Percentiles rank a stretch among this genome's conserved stretches.
phyloP scores from a whole-genome alignment of 2,797 vertebrate species.

The Cheirogaleus major region DNA sequence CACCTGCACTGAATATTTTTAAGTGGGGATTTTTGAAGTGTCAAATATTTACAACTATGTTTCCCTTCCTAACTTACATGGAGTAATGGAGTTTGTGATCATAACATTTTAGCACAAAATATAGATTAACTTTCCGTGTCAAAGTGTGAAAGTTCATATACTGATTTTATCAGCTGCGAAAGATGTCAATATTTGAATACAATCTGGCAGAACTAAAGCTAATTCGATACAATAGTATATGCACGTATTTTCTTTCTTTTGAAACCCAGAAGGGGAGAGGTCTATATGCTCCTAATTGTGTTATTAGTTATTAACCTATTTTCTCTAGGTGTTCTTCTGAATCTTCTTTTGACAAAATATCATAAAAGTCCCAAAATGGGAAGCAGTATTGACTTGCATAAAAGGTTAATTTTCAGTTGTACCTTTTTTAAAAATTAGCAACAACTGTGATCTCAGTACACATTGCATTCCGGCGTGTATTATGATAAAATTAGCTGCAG shows the following conservation, averaged over 20 bases:
- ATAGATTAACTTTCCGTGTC: slow-evolving; percentile 23
- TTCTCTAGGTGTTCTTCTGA: not conserved
- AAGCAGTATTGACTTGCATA: not conserved
- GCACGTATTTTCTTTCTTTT: not conserved
- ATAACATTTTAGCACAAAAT: not conserved
- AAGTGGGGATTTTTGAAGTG: slow-evolving; percentile 47
- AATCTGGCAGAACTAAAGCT: not conserved
- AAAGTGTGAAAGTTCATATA: slow-evolving; percentile 34
- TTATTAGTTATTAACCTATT: not conserved
- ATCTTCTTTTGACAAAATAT: not conserved
- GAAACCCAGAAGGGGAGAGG: not conserved
- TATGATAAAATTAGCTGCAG: not conserved
- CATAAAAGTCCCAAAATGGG: not conserved
- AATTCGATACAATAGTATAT: not conserved
- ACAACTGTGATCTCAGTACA: not conserved
- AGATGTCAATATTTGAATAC: not conserved
- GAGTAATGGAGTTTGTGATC: not conserved
- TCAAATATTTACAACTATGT: not conserved
- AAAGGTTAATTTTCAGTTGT: not conserved
- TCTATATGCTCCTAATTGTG: not conserved
- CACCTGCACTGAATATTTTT: not conserved
- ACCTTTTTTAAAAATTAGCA: not conserved
- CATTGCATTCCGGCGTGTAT: too few species aligned
- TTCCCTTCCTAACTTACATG: not conserved
- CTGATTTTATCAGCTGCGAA: slow-evolving; percentile 3